phyloP scores from a whole-genome alignment of 2,113 vertebrate genomes.

The Lathamus discolor region DNA sequence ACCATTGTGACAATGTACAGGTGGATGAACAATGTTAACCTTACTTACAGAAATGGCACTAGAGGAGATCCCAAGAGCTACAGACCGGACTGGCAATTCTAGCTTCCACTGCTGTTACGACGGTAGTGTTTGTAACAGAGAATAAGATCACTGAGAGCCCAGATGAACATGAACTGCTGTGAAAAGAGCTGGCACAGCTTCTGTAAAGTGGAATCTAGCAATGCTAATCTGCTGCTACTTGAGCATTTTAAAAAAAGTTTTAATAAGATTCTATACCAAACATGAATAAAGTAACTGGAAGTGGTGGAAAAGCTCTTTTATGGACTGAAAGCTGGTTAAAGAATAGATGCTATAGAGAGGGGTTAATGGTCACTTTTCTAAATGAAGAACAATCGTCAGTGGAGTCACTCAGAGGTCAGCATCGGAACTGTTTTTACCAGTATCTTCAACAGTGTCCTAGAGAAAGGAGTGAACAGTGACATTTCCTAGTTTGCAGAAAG shows the following conservation, averaged over 20 bases:
- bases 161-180: background rate
- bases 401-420: background rate
- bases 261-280: background rate
- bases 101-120: background rate
- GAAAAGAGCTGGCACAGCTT: background rate
- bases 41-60: background rate
- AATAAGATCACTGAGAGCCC: background rate
- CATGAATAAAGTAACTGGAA: background rate
- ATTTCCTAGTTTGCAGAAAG: background rate
- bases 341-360: background rate
- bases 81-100: background rate
- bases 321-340: background rate
- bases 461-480: background rate
- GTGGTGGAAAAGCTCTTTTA: background rate
- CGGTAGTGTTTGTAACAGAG: background rate
- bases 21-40: background rate
- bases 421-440: background rate
- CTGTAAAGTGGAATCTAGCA: background rate
- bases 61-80: background rate
- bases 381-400: background rate
- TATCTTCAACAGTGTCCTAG: background rate
- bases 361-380: background rate
- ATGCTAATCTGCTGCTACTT: background rate
- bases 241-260: background rate
- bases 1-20: background rate